Conservation (phyloP, 2,888 invertebrate genomes). For the Chironomus tentans region DNA sequence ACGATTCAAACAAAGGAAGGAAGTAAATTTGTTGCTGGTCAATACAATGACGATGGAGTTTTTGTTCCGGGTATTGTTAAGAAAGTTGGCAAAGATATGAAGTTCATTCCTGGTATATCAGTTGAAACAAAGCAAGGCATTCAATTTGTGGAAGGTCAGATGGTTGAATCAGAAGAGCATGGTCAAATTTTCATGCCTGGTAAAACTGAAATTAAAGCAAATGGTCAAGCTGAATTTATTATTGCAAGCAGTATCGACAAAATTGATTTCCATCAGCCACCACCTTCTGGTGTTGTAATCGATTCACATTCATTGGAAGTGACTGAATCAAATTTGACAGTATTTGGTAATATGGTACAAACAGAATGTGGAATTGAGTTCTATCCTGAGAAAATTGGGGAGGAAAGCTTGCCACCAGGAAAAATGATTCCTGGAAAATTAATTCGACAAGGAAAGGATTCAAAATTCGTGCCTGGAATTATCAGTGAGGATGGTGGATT, state of each 20-base stretch:
- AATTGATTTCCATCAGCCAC: slow-evolving; percentile 47
- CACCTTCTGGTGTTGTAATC: slow-evolving; percentile 49
- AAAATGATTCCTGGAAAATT: slow-evolving; percentile 57
- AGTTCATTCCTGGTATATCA: slow-evolving; percentile 53
- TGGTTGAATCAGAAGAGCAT: slow-evolving; percentile 46
- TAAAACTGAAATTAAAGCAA: slow-evolving; percentile 44
- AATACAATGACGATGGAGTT: slow-evolving; percentile 45
- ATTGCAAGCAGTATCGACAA: slow-evolving; percentile 51
- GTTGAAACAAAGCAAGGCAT: slow-evolving; percentile 54
- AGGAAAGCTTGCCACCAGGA: slow-evolving; percentile 46
- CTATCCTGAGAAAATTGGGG: slow-evolving; percentile 42
- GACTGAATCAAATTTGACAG: slow-evolving; percentile 46
- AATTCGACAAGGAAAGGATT: slow-evolving; percentile 50
- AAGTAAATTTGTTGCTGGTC: slow-evolving; percentile 56
- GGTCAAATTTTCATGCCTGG: slow-evolving; percentile 58
- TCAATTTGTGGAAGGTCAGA: slow-evolving; percentile 57
- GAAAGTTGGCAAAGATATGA: slow-evolving; percentile 40
- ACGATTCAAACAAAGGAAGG: slow-evolving; percentile 54
- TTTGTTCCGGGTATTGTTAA: slow-evolving; percentile 54
- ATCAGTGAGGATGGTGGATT: slow-evolving; percentile 52
- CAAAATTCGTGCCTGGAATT: slow-evolving; percentile 59
- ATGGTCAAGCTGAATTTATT: slow-evolving; percentile 50
- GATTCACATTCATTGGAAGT: slow-evolving; percentile 48
- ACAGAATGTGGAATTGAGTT: slow-evolving; percentile 55
- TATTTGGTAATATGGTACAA: slow-evolving; percentile 60